A percentile compares a stretch with the other conserved stretches of the same genome.
These are phyloP conservation scores for Dasyurus viverrinus DNA, from an alignment of 2,113 vertebrate species.

Conservation along the genomic window DNA sequence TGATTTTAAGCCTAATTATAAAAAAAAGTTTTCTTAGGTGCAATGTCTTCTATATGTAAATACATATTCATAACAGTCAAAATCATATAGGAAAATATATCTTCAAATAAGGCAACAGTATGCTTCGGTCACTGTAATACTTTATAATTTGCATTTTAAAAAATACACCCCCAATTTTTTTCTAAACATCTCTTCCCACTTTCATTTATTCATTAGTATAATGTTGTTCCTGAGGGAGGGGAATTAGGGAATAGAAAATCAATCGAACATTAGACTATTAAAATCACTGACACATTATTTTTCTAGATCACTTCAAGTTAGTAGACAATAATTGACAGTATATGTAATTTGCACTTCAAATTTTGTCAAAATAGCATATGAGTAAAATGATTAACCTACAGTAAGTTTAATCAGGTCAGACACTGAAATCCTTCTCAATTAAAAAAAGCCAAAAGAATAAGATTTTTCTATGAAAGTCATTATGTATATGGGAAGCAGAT, in stretches of 20 bases:
- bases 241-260: slow-evolving; percentile 58
- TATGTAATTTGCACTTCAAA: slow-evolving; percentile 51
- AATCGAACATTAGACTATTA: slow-evolving; percentile 45
- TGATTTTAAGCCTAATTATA: background rate
- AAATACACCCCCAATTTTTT: background rate
- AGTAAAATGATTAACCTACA: slow-evolving; percentile 44
- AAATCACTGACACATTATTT: slow-evolving; percentile 54
- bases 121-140: background rate
- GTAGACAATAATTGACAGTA: slow-evolving; percentile 52
- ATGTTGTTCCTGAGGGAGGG: slow-evolving; percentile 62
- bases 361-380: slow-evolving; percentile 47
- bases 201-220: slow-evolving; percentile 56
- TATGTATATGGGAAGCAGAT: background rate
- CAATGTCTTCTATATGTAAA: background rate
- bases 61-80: background rate
- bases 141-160: background rate
- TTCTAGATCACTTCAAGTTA: slow-evolving; percentile 43
- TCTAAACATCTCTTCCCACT: background rate
- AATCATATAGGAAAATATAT: slow-evolving; percentile 22
- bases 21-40: background rate
- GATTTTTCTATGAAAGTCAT: background rate
- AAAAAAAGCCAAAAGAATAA: slow-evolving; percentile 27
- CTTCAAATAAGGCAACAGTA: background rate
- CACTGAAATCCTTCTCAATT: slow-evolving; percentile 52
- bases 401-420: slow-evolving; percentile 48